phyloP scores from a whole-genome alignment of 2,888 invertebrate species.

The Sclerodermus sp. region DNA sequence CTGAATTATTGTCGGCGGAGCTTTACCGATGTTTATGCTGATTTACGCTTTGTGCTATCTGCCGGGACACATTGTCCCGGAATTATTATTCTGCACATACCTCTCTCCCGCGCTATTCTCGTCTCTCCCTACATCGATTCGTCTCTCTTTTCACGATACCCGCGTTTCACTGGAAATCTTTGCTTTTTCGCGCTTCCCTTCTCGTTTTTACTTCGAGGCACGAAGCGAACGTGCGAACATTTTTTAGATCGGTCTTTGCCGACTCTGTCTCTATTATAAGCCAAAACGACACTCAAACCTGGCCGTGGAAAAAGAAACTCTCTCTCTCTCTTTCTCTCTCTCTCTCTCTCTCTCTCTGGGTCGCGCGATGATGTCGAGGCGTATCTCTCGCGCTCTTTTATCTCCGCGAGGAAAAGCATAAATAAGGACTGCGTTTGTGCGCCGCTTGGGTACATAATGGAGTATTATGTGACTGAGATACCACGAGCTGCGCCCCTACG shows the following conservation, averaged over 20 bases:
- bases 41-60: constrained; percentile 58
- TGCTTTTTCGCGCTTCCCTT: no score
- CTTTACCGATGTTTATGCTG: constrained; percentile 58
- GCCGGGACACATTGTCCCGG: constrained; percentile 55
- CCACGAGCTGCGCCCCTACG: constrained; percentile 26
- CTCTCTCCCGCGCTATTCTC: no score
- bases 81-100: constrained; percentile 51
- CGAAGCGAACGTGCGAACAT: no score
- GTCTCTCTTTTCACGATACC: no score
- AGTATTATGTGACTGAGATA: constrained; percentile 51
- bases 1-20: constrained; percentile 54
- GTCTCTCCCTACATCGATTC: no score
- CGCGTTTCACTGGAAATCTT: no score
- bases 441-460: constrained; percentile 48
- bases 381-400: constrained; percentile 39
- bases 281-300: no score
- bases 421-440: constrained; percentile 49
- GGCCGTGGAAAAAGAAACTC: no score
- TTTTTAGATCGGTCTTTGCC: no score
- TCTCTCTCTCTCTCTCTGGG: not conserved
- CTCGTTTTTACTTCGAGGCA: no score
- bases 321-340: no score
- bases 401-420: constrained; percentile 43
- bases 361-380: constrained; percentile 13
- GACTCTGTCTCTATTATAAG: no score